phyloP scores from a whole-genome alignment of 2,113 vertebrate species.

The Tupaia tana region DNA sequence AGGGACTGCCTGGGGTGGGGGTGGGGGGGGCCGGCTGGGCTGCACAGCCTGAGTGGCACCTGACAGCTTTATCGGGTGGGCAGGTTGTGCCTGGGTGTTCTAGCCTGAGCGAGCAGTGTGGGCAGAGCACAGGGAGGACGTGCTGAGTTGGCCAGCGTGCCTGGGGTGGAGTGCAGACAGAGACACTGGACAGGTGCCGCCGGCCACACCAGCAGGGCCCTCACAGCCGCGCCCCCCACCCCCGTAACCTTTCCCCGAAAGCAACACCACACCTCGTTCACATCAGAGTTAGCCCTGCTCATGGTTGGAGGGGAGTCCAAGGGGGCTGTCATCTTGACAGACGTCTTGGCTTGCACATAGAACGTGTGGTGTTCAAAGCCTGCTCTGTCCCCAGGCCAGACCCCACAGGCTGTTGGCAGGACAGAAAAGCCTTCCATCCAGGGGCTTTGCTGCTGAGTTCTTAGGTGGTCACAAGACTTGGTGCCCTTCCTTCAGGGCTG shows the following conservation, averaged over 20 bases:
- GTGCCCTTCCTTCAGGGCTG: not conserved
- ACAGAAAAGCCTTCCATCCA: not conserved
- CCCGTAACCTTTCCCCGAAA: not conserved
- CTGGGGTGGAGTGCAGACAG: not conserved
- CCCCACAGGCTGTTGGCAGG: not conserved
- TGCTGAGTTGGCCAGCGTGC: not conserved
- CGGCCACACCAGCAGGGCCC: not conserved
- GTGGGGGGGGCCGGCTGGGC: fast-evolving
- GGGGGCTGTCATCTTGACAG: not conserved
- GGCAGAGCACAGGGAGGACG: not conserved
- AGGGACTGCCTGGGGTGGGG: not conserved
- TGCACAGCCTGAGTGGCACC: not conserved
- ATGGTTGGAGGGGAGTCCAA: not conserved
- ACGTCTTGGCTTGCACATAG: not conserved
- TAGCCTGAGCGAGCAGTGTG: not conserved
- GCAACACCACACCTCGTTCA: not conserved
- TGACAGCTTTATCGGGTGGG: conserved; percentile 3
- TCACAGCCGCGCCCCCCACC: not conserved
- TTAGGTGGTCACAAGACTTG: not conserved
- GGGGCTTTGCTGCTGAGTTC: not conserved
- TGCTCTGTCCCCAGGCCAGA: not conserved
- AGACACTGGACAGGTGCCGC: not conserved
- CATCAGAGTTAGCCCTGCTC: not conserved
- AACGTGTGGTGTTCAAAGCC: not conserved
- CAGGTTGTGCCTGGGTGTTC: not conserved